phyloP scores from a whole-genome alignment of 2,113 vertebrate species.

The Myiozetetes cayanensis region DNA sequence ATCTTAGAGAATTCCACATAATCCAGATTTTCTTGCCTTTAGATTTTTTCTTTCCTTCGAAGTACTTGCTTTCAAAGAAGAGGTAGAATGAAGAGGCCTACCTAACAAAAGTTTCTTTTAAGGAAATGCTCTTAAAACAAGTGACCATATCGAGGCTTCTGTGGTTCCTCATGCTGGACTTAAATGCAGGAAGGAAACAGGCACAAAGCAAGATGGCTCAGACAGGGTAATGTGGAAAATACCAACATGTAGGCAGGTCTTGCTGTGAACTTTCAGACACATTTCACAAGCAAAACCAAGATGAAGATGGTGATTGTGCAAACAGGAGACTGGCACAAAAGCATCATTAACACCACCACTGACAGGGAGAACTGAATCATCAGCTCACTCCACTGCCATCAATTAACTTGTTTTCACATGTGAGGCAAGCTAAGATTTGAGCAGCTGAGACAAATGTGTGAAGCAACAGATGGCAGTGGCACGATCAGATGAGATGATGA shows the following conservation, averaged over 20 bases:
- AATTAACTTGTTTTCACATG: not conserved
- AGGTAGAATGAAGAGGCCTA: not conserved
- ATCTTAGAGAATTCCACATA: not conserved
- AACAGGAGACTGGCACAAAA: not conserved
- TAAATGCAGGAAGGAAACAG: not conserved
- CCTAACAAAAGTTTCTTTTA: not conserved
- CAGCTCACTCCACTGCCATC: not conserved
- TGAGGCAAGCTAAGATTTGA: not conserved
- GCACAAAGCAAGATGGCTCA: not conserved
- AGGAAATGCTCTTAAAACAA: not conserved
- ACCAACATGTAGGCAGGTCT: not conserved
- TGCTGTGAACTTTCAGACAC: not conserved
- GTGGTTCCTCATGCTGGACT: not conserved
- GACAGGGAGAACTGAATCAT: not conserved
- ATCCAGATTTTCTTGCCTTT: not conserved
- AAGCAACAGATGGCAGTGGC: not conserved
- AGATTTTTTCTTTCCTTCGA: not conserved
- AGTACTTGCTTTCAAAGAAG: not conserved
- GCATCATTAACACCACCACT: not conserved
- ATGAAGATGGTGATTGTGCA: rapidly evolving
- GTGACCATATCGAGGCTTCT: not conserved
- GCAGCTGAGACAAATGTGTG: not conserved
- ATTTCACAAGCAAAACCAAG: not conserved
- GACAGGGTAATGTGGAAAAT: not conserved
- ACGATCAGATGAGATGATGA: not conserved